Conservation (phyloP, 2,888 invertebrate genomes). For the Nemurella pictetii region DNA sequence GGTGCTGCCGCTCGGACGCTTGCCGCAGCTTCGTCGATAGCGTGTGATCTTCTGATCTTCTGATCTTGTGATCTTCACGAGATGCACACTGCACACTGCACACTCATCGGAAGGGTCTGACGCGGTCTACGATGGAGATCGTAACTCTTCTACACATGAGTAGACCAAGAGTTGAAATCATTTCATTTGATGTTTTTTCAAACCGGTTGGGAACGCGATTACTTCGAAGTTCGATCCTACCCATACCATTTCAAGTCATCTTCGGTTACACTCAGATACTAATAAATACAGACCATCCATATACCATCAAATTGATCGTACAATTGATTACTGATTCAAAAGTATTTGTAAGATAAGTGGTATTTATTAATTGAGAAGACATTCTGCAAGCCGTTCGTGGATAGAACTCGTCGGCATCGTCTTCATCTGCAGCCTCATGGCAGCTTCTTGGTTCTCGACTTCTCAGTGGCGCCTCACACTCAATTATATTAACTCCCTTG, state of each 20-base stretch:
- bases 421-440: neutral
- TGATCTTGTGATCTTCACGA: no score
- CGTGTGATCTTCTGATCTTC: neutral
- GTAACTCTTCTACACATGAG: conserved; percentile 11
- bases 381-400: neutral
- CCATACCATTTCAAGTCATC: conserved; percentile 5
- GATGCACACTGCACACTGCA: neutral
- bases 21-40: neutral
- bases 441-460: neutral
- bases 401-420: neutral
- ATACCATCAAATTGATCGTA: neutral
- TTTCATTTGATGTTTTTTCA: conserved; percentile 18
- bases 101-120: neutral
- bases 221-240: neutral
- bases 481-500: neutral
- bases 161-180: conserved; percentile 19
- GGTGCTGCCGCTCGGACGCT: no score
- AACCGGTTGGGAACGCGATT: conserved; percentile 13
- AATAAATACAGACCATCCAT: neutral
- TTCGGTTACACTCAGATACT: neutral
- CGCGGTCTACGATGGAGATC: neutral
- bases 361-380: neutral
- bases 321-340: neutral
- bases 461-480: neutral
- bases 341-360: neutral